Base-by-base conservation (phyloP, 2,888 invertebrate genomes). In the Drosophila anomalata region DNA sequence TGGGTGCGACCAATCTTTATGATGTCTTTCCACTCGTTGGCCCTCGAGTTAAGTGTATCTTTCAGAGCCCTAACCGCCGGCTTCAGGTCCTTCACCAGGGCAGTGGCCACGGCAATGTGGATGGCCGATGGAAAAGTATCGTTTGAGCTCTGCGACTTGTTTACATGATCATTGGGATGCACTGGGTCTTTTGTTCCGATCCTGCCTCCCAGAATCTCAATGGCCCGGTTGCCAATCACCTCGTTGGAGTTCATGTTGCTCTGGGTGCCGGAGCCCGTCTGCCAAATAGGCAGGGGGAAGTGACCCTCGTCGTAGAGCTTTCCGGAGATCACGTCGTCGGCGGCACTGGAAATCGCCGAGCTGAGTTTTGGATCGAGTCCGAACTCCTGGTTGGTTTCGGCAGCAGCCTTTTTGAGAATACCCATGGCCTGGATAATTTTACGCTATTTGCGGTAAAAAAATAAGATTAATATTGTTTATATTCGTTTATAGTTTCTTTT, bases 211-310 rank as follows among this genome's bases (percentile, higher is more conserved):
- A 97, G 85, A 24, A 97, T 92, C 91, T 98, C 96, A 87, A 97
- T 98, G 0, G 97, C 97, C 41, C 96, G 93, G 92, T 98, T 98
- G 29, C 97, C 94, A 56, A 98, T 76, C 75, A 88, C 95, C 94
- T 99, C 99, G 91, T 99, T 99, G 1, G 97, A 96, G 92, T 99
- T 99, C 99, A 99, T 99, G 92, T 99, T 99, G 52, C 96, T 96
- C 92, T 99, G 99, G 0, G 99, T 99, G 9, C 99, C 99, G 26
- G 98, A 98, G 2, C 99, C 99, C 0, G 99, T 99, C 93, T 99
- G 99, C 99, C 99, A 99, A 88, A 99, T 97, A 71, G 98, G 97
- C 33, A 99, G 93, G 0, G 99, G 99, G 90, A 99, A 99, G 92
- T 99, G 98, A 0, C 82, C 80, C n/a, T 97, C 97, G 90, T 97